These are phyloP conservation scores for Musca domestica DNA, from an alignment of 1,140 invertebrate species.

Conservation along the genomic window DNA sequence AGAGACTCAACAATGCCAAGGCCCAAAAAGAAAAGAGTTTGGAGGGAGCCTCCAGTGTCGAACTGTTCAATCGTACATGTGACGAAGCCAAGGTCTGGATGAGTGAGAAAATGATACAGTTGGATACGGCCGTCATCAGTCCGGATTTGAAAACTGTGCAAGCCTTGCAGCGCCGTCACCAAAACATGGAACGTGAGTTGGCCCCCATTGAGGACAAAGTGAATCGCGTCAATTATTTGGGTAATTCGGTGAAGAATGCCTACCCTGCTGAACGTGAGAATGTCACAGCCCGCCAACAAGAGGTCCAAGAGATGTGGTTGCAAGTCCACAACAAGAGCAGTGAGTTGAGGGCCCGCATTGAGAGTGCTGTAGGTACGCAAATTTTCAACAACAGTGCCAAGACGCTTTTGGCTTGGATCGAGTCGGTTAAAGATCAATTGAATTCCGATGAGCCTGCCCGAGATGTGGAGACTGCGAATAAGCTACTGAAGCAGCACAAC, in stretches of 20 bases:
- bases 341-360: slow-evolving; percentile 75
- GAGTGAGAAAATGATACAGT: slow-evolving; percentile 84
- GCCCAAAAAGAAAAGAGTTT: slow-evolving; percentile 87
- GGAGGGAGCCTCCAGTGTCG: slow-evolving; percentile 90
- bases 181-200: slow-evolving; percentile 85
- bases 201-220: slow-evolving; percentile 89
- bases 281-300: slow-evolving; percentile 79
- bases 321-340: slow-evolving; percentile 81
- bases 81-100: slow-evolving; percentile 94
- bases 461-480: slow-evolving; percentile 88
- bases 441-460: slow-evolving; percentile 79
- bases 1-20: slow-evolving; percentile 83
- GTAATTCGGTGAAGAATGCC: slow-evolving; percentile 82
- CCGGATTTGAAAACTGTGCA: slow-evolving; percentile 88
- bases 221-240: slow-evolving; percentile 74
- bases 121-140: slow-evolving; percentile 76
- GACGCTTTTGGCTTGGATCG: slow-evolving; percentile 76
- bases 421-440: slow-evolving; percentile 73
- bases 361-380: slow-evolving; percentile 91
- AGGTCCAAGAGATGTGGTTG: slow-evolving; percentile 85
- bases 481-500: slow-evolving; percentile 84
- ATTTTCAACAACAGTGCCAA: slow-evolving; percentile 86
- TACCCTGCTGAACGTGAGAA: slow-evolving; percentile 88
- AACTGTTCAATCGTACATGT: slow-evolving; percentile 90
- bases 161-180: slow-evolving; percentile 83